Percentiles rank a stretch among this genome's conserved stretches.
Conservation (phyloP, 2,113 vertebrate species). For the Poeciliopsis retropinna region DNA sequence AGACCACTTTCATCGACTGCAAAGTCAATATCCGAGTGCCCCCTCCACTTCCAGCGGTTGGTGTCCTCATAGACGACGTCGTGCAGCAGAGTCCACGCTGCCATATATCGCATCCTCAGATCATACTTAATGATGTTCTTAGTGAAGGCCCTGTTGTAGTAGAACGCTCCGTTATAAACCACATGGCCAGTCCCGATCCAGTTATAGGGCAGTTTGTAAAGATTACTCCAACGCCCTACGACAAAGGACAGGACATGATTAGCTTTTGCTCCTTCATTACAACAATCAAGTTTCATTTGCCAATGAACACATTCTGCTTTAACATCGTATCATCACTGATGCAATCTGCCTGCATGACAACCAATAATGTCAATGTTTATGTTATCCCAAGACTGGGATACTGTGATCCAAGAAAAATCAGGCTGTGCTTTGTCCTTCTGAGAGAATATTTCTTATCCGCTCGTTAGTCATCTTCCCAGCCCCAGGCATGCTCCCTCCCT, state of each 20-base stretch:
- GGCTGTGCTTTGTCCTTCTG: neutral
- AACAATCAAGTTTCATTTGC: neutral
- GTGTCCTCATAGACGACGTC: conserved; percentile 93
- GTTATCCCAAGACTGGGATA: neutral
- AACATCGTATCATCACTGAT: neutral
- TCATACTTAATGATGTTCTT: conserved; percentile 99
- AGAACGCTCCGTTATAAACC: conserved; percentile 93
- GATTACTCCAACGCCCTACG: conserved; percentile 95
- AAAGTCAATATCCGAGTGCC: conserved; percentile 96
- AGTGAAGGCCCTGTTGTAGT: conserved; percentile 98
- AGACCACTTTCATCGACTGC: conserved; percentile 97
- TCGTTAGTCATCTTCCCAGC: neutral
- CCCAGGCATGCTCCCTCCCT: neutral
- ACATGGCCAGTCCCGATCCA: conserved; percentile 98
- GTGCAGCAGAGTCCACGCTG: conserved; percentile 90
- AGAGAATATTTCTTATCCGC: neutral
- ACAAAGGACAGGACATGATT: conserved; percentile 3
- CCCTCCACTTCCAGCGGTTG: conserved; percentile 97
- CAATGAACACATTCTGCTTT: neutral
- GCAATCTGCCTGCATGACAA: neutral
- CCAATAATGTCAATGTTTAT: neutral
- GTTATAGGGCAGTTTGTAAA: conserved; percentile 97
- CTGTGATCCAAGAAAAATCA: neutral
- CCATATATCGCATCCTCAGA: conserved; percentile 91
- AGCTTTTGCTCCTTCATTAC: neutral